These are phyloP conservation scores for Arremon aurantiirostris DNA, from an alignment of 2,797 vertebrate species.

Conservation along the genomic window DNA sequence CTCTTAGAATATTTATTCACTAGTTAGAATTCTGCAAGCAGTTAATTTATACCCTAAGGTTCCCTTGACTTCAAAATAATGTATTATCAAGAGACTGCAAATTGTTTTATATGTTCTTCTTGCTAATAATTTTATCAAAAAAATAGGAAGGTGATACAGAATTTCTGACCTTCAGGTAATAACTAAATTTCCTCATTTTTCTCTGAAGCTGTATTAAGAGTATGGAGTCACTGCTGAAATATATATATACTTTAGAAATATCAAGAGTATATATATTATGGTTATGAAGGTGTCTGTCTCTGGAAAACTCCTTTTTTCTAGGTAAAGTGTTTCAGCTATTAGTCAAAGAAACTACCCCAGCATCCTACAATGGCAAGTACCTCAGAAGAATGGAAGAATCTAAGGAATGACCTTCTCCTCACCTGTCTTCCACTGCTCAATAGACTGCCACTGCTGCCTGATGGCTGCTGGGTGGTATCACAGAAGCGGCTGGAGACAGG, in stretches of 20 bases:
- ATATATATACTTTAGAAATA: background rate
- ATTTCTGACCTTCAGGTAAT: background rate
- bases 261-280: background rate
- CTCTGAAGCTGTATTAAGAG: background rate
- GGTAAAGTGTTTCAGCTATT: background rate
- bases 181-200: background rate
- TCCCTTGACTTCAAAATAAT: background rate
- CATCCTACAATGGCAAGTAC: background rate
- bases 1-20: background rate
- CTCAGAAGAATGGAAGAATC: background rate
- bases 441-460: background rate
- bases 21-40: background rate
- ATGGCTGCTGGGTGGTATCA: background rate
- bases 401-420: background rate
- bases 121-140: background rate
- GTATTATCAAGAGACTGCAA: background rate
- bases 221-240: background rate
- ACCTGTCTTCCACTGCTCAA: background rate
- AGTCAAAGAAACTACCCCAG: background rate
- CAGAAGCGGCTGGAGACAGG: background rate
- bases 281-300: background rate
- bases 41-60: background rate
- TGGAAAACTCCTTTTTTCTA: background rate
- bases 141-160: background rate
- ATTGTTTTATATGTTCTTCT: background rate